Evolutionary conservation across 2,888 invertebrate genomes (phyloP).

Genomic region (Dynastes tityus): DNA sequence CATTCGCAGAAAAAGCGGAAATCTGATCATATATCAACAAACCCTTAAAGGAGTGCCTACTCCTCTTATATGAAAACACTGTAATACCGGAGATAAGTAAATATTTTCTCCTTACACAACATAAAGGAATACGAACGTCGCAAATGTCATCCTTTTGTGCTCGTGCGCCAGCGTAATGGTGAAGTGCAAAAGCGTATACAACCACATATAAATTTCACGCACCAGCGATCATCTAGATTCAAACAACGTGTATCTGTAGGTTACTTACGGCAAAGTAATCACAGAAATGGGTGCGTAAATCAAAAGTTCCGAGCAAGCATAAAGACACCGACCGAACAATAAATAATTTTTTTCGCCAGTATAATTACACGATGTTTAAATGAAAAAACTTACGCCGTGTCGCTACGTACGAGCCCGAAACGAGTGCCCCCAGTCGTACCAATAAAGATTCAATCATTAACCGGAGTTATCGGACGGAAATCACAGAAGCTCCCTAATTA

Average conservation of each 20-base stretch:
- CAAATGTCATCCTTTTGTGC: background rate
- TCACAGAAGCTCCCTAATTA: slow-evolving; percentile 46
- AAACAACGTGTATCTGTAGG: slow-evolving; percentile 6
- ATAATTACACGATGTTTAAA: slow-evolving; percentile 43
- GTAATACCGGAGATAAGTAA: background rate
- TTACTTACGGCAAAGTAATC: slow-evolving; percentile 47
- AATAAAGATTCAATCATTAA: slow-evolving; percentile 33
- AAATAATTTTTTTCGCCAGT: slow-evolving; percentile 37
- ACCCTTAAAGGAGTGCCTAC: background rate
- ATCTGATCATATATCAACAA: background rate
- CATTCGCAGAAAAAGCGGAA: background rate
- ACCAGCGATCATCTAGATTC: slow-evolving; percentile 26
- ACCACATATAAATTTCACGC: slow-evolving; percentile 41
- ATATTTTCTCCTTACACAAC: background rate
- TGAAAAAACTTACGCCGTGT: slow-evolving; percentile 20
- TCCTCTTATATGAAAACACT: background rate
- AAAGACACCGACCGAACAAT: slow-evolving; percentile 35
- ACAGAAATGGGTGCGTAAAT: slow-evolving; percentile 31
- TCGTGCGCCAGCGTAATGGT: background rate
- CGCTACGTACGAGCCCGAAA: slow-evolving; percentile 10
- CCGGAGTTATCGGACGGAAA: slow-evolving; percentile 33
- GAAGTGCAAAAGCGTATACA: slow-evolving; percentile 15
- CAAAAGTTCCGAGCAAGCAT: slow-evolving; percentile 19
- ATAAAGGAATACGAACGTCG: background rate
- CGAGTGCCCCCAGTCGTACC: slow-evolving; percentile 21